Percentiles rank a stretch among this genome's conserved stretches.
Conservation (phyloP, 2,888 invertebrate genomes). For the Helicoverpa assulta region DNA sequence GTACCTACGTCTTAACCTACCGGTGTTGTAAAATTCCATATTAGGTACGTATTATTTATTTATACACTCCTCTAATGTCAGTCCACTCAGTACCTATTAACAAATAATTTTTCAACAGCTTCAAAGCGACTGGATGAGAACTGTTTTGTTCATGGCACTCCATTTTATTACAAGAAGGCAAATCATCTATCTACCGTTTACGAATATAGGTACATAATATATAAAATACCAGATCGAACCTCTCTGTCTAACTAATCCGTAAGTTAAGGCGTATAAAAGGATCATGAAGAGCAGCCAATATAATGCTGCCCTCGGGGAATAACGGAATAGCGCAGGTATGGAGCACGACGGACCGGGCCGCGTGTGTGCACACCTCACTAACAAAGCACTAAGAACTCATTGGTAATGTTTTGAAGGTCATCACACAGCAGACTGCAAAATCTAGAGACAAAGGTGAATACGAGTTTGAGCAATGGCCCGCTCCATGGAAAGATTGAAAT, state of each 20-base stretch:
- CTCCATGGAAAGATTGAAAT: slow-evolving; percentile 17
- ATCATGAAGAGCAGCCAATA: slow-evolving; percentile 53
- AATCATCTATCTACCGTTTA: slow-evolving; percentile 30
- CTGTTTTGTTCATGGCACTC: slow-evolving; percentile 31
- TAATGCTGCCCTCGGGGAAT: slow-evolving; percentile 59
- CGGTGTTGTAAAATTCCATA: slow-evolving; percentile 54
- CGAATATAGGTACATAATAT: slow-evolving; percentile 26
- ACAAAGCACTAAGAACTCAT: slow-evolving; percentile 44
- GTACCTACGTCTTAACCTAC: slow-evolving; percentile 32
- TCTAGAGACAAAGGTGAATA: slow-evolving; percentile 42
- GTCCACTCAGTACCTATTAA: slow-evolving; percentile 18
- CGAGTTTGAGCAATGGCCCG: slow-evolving; percentile 10
- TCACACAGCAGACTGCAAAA: slow-evolving; percentile 29
- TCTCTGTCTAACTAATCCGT: slow-evolving; percentile 59
- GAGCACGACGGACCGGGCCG: slow-evolving; percentile 42
- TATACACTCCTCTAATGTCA: slow-evolving; percentile 16
- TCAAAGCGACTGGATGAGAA: slow-evolving; percentile 6
- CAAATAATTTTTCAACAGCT: not conserved
- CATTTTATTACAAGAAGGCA: slow-evolving; percentile 10
- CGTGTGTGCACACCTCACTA: slow-evolving; percentile 49
- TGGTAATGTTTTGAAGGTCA: slow-evolving; percentile 58
- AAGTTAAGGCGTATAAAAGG: slow-evolving; percentile 55
- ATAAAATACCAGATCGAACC: slow-evolving; percentile 47
- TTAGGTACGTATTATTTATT: slow-evolving; percentile 15
- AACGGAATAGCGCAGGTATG: slow-evolving; percentile 68